Conservation (phyloP, 2,888 invertebrate genomes). For the Fissipunctia ypsillon region DNA sequence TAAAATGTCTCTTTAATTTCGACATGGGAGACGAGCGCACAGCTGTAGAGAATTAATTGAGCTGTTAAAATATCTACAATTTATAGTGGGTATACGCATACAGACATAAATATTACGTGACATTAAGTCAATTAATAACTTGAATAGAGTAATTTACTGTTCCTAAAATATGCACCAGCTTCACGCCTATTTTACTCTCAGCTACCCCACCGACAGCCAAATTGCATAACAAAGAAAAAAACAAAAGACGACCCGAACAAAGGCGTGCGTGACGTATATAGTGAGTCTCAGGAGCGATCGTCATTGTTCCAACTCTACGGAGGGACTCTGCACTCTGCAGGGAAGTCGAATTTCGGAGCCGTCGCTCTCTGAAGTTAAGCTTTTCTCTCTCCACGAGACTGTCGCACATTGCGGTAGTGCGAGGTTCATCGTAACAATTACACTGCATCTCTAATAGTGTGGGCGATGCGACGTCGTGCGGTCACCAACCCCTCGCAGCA, state of each 20-base stretch:
- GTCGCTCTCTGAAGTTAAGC: conserved; percentile 53
- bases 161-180: conserved; percentile 75
- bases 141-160: conserved; percentile 65
- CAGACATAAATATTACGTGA: conserved; percentile 13
- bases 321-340: conserved; percentile 64
- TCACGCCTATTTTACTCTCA: conserved; percentile 76
- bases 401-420: conserved; percentile 53
- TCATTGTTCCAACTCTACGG: conserved; percentile 81
- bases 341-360: conserved; percentile 73
- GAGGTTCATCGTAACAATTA: conserved; percentile 65
- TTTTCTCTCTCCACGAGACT: conserved; percentile 29
- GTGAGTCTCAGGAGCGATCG: conserved; percentile 79
- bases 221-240: conserved; percentile 81
- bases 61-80: conserved; percentile 36
- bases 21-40: conserved; percentile 24
- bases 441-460: conserved; percentile 56
- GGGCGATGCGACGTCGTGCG: conserved; percentile 58
- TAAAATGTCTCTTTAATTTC: conserved; percentile 41
- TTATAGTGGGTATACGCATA: conserved; percentile 14
- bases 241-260: conserved; percentile 82
- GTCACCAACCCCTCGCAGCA: conserved; percentile 63
- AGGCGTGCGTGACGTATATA: conserved; percentile 80
- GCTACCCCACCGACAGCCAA: conserved; percentile 73
- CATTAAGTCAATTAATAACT: conserved; percentile 56
- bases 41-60: conserved; percentile 54